phyloP scores from a whole-genome alignment of 2,797 vertebrate genomes.

The Smutsia gigantea region DNA sequence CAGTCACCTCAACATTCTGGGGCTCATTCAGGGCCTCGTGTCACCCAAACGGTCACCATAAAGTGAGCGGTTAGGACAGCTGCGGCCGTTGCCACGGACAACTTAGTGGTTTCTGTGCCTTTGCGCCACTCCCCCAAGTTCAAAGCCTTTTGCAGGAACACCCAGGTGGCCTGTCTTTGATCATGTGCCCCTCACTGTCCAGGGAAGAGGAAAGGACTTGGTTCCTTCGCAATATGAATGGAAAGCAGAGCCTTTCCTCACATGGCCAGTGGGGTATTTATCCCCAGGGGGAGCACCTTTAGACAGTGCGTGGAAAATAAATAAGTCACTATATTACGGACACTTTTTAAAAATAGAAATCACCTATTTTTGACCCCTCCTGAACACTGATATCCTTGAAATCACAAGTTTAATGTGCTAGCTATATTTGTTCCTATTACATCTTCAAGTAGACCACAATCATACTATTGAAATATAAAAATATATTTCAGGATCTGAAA shows the following conservation, averaged over 20 bases:
- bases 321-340: neutral
- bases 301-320: neutral
- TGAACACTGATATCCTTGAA: neutral
- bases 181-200: neutral
- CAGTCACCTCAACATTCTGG: neutral
- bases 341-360: neutral
- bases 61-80: neutral
- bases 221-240: neutral
- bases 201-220: neutral
- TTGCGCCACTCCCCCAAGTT: neutral
- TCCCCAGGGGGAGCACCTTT: neutral
- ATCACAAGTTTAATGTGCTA: neutral
- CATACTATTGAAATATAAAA: neutral
- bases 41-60: neutral
- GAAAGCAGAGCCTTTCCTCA: neutral
- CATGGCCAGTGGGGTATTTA: neutral
- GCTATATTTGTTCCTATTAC: neutral
- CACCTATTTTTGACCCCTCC: neutral
- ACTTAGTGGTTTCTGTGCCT: neutral
- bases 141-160: neutral
- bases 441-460: neutral
- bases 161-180: neutral
- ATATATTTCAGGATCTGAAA: neutral
- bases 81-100: neutral
- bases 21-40: neutral